Conservation (phyloP, 2,113 vertebrate species). For the Hymenochirus boettgeri region DNA sequence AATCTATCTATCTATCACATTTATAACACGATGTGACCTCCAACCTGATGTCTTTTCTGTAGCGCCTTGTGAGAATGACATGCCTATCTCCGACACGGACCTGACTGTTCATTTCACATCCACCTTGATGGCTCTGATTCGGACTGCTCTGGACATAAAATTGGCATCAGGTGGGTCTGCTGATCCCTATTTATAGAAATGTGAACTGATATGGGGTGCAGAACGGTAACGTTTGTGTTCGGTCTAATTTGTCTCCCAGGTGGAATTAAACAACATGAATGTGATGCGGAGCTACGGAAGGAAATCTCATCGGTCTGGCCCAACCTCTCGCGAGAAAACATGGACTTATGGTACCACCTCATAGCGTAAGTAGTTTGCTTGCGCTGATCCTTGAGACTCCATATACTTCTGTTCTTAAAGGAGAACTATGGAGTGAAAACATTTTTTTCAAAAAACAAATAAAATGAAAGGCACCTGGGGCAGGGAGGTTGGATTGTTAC, state of each 20-base stretch:
- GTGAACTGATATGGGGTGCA: too few relatives aligned
- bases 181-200: too few relatives aligned
- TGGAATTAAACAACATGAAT: conserved; percentile 80
- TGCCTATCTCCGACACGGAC: conserved; percentile 85
- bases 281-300: conserved; percentile 84
- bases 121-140: conserved; percentile 88
- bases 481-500: too few relatives aligned
- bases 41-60: conserved; percentile 34
- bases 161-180: conserved; percentile 77
- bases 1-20: too few relatives aligned
- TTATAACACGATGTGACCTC: too few relatives aligned
- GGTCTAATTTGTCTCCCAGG: conserved; percentile 65
- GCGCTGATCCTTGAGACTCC: too few relatives aligned
- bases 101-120: conserved; percentile 89
- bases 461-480: too few relatives aligned
- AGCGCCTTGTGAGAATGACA: conserved; percentile 94
- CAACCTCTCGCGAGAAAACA: conserved; percentile 85
- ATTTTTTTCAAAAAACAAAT: too few relatives aligned
- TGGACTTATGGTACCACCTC: conserved; percentile 92
- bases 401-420: too few relatives aligned
- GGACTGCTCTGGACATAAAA: conserved; percentile 89
- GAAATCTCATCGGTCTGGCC: conserved; percentile 88
- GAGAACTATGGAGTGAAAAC: too few relatives aligned
- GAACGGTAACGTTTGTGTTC: too few relatives aligned
- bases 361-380: conserved; percentile 82